Percentiles rank a stretch among this genome's conserved stretches.
These are phyloP conservation scores for Rachycentron canadum DNA, from an alignment of 2,797 vertebrate genomes.

Conservation along the genomic window DNA sequence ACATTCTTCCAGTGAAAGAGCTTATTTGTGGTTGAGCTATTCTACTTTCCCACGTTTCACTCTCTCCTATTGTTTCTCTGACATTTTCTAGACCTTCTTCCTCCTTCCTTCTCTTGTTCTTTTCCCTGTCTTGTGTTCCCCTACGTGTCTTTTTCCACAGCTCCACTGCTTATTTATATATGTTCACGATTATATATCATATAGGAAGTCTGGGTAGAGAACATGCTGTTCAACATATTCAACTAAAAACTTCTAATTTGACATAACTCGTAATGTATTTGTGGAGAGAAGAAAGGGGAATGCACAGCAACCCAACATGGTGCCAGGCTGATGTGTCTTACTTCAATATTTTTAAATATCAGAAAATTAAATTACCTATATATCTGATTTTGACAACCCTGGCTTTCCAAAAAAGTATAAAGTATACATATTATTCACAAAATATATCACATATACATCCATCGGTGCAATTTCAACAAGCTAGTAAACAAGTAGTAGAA, in stretches of 20 bases:
- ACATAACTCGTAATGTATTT: background rate
- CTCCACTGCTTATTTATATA: background rate
- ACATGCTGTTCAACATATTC: background rate
- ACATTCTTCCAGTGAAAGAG: conserved; percentile 78
- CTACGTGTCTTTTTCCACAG: background rate
- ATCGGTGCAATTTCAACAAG: background rate
- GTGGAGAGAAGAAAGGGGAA: background rate
- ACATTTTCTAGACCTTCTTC: conserved; percentile 50
- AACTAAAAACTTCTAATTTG: background rate
- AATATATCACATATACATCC: background rate
- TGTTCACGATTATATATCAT: background rate
- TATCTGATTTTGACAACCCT: too few species aligned
- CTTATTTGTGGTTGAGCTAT: conserved; percentile 75
- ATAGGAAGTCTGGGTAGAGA: background rate
- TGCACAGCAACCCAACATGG: background rate
- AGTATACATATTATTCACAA: too few species aligned
- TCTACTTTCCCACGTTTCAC: conserved; percentile 65
- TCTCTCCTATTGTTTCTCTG: conserved; percentile 59
- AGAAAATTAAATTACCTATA: background rate
- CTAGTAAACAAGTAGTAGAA: background rate
- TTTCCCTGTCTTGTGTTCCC: conserved; percentile 3
- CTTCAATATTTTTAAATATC: background rate
- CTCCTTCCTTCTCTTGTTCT: conserved; percentile 24
- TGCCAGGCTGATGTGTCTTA: background rate
- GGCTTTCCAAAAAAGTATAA: too few species aligned